phyloP scores from a whole-genome alignment of 2,888 invertebrate genomes.

The Baccha elongata region DNA sequence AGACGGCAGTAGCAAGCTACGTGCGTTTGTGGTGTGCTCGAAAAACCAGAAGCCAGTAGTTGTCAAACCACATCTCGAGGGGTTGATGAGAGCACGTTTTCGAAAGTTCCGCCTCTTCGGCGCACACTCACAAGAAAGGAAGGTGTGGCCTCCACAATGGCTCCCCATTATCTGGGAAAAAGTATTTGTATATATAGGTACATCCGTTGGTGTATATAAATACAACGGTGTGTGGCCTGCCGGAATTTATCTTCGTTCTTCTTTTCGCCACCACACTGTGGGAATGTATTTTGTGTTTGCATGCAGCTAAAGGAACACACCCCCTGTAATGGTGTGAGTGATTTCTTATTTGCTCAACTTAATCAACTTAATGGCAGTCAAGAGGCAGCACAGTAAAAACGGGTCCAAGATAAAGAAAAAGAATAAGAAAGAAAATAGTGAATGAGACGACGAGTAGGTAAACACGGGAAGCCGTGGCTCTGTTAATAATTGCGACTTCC shows the following conservation, averaged over 20 bases:
- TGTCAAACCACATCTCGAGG: conserved; percentile 68
- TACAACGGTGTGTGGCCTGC: conserved; percentile 65
- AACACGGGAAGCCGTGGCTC: conserved; percentile 77
- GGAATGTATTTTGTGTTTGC: conserved; percentile 19
- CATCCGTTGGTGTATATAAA: conserved; percentile 8
- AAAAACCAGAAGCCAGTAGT: conserved; percentile 64
- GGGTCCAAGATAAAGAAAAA: conserved; percentile 53
- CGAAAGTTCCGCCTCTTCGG: conserved; percentile 36
- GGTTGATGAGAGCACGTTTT: conserved; percentile 54
- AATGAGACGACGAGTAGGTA: conserved; percentile 50
- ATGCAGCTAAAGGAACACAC: conserved; percentile 16
- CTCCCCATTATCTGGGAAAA: conserved; percentile 56
- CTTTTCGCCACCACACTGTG: conserved; percentile 13
- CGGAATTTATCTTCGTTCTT: conserved; percentile 45
- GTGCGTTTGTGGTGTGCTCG: conserved; percentile 22
- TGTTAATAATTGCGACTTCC: conserved; percentile 76
- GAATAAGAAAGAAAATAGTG: conserved; percentile 55
- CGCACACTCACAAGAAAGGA: conserved; percentile 53
- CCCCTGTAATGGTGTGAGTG: conserved; percentile 54
- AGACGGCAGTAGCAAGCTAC: conserved; percentile 33
- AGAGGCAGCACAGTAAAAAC: conserved; percentile 35
- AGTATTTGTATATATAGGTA: conserved; percentile 28
- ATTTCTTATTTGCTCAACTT: conserved; percentile 64
- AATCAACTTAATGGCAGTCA: conserved; percentile 56
- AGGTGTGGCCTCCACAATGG: conserved; percentile 54